These are phyloP conservation scores for Jordanella pulchra DNA, from an alignment of 2,797 vertebrate genomes.

Conservation along the genomic window DNA sequence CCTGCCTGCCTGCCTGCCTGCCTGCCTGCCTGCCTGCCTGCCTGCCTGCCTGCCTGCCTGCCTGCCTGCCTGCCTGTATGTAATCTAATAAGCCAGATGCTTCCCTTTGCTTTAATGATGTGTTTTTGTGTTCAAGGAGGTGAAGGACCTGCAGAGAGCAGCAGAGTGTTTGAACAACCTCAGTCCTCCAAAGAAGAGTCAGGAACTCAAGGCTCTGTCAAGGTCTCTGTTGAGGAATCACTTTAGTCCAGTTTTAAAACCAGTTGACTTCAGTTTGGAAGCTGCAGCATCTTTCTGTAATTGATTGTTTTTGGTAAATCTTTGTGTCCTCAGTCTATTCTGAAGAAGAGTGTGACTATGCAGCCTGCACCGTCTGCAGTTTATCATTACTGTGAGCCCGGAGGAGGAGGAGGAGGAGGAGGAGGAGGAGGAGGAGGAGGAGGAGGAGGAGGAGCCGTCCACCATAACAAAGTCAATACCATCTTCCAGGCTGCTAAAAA, in stretches of 20 bases:
- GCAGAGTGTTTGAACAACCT: constrained; percentile 75
- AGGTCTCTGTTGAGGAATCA: constrained; percentile 52
- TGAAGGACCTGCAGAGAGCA: constrained; percentile 72
- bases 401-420: constrained; percentile 63
- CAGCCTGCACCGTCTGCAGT: constrained; percentile 83
- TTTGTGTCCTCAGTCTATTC: constrained; percentile 66
- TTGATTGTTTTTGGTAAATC: neutral
- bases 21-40: too few relatives aligned
- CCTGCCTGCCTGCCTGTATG: too few relatives aligned
- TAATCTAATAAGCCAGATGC: too few relatives aligned
- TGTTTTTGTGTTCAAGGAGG: constrained; percentile 41
- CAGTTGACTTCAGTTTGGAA: neutral
- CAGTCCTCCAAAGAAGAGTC: constrained; percentile 51
- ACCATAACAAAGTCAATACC: constrained; percentile 79
- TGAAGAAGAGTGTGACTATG: constrained; percentile 87
- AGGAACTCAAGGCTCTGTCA: constrained; percentile 38
- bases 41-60: too few relatives aligned
- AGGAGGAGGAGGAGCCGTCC: constrained; percentile 65
- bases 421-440: too few relatives aligned
- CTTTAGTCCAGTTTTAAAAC: neutral
- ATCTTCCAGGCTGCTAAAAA: constrained; percentile 90
- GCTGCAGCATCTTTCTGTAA: neutral
- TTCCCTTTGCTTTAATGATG: neutral
- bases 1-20: too few relatives aligned
- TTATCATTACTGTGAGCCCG: constrained; percentile 79